Percentiles rank a stretch among this genome's conserved stretches.
phyloP scores from a whole-genome alignment of 92 coral and sea anemone species.

The Parazoanthus swiftii region DNA sequence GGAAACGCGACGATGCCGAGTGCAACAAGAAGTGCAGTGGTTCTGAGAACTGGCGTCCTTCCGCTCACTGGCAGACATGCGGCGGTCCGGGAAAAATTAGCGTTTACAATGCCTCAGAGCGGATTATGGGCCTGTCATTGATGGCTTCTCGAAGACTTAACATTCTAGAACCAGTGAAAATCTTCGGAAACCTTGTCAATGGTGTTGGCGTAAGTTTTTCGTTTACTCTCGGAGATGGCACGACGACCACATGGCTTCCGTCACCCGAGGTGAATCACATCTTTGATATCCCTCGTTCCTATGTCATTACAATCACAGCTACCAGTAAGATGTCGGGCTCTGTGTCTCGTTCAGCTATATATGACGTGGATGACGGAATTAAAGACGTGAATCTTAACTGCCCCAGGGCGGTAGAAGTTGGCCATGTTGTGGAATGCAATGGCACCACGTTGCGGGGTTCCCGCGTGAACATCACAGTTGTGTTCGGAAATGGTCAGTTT shows the following conservation, averaged over 20 bases:
- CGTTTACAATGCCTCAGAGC: slow-evolving; percentile 69
- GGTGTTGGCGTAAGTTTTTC: slow-evolving; percentile 66
- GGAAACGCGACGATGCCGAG: slow-evolving; percentile 63
- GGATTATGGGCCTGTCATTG: slow-evolving; percentile 75
- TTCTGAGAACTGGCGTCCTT: slow-evolving; percentile 48
- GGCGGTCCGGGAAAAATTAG: slow-evolving; percentile 70
- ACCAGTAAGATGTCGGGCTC: slow-evolving; percentile 64
- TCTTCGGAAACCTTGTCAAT: slow-evolving; percentile 60
- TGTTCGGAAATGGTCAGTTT: slow-evolving; percentile 66
- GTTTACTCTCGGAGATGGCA: slow-evolving; percentile 80
- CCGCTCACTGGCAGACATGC: slow-evolving; percentile 60
- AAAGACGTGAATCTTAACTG: slow-evolving; percentile 60
- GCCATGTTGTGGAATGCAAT: slow-evolving; percentile 72
- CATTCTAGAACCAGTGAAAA: slow-evolving; percentile 55
- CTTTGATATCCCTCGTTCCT: slow-evolving; percentile 80
- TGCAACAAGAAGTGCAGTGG: slow-evolving; percentile 75
- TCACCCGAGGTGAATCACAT: slow-evolving; percentile 59
- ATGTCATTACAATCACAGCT: slow-evolving; percentile 69
- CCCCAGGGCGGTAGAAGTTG: slow-evolving; percentile 72
- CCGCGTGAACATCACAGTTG: slow-evolving; percentile 68
- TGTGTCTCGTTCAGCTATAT: slow-evolving; percentile 57
- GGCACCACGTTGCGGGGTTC: slow-evolving; percentile 80
- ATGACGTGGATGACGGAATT: slow-evolving; percentile 67
- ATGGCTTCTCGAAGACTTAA: slow-evolving; percentile 41
- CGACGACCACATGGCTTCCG: slow-evolving; percentile 39